Evolutionary conservation across 2,888 invertebrate genomes (phyloP).

Genomic region (Chalcosyrphus nemorum): DNA sequence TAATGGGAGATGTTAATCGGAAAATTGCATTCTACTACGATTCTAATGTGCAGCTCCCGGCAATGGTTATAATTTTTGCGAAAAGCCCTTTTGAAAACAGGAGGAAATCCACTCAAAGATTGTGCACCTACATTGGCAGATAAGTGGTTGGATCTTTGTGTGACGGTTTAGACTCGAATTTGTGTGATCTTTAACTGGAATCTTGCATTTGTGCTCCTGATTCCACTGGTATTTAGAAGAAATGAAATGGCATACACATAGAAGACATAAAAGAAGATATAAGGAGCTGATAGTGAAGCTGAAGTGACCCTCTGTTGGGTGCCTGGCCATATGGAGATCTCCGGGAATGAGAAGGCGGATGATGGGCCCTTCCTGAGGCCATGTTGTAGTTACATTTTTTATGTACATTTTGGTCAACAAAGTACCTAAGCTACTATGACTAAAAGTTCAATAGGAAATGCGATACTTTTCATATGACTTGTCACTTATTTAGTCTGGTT

Average conservation of each 20-base stretch:
- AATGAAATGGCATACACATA: constrained; percentile 28
- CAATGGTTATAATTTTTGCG: constrained; percentile 54
- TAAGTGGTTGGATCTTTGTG: constrained; percentile 53
- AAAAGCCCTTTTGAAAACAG: constrained; percentile 47
- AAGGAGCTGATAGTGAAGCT: too few relatives aligned
- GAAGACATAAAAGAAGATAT: too few relatives aligned
- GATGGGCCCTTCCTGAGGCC: too few relatives aligned
- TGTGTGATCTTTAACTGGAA: constrained; percentile 38
- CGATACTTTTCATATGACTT: constrained; percentile 58
- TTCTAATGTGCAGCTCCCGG: constrained; percentile 21
- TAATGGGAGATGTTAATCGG: constrained; percentile 49
- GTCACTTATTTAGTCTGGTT: constrained; percentile 43
- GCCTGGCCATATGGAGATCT: too few relatives aligned
- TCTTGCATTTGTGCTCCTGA: constrained; percentile 12
- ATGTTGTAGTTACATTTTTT: too few relatives aligned
- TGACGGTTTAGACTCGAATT: constrained; percentile 36
- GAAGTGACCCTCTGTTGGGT: too few relatives aligned
- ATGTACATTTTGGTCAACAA: too few relatives aligned
- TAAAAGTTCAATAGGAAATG: constrained; percentile 61
- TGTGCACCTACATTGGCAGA: constrained; percentile 15
- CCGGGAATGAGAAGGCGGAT: too few relatives aligned
- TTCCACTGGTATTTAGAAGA: neutral
- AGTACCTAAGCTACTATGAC: constrained; percentile 36
- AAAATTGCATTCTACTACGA: constrained; percentile 60
- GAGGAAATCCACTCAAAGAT: constrained; percentile 25